These are phyloP conservation scores for Meandrusa payeni DNA, from an alignment of 2,888 invertebrate species.

Conservation along the genomic window DNA sequence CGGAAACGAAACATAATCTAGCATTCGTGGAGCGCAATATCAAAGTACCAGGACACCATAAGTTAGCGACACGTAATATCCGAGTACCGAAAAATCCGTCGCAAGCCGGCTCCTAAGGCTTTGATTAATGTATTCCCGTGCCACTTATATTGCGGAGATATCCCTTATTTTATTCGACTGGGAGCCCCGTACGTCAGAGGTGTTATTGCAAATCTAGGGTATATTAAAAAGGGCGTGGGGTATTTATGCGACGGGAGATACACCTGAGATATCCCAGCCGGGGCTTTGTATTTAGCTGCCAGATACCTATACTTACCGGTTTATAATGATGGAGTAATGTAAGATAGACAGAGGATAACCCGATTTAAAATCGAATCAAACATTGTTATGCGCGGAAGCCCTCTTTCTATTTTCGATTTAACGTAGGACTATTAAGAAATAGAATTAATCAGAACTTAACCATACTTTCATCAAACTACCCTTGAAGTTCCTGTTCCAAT, in stretches of 20 bases:
- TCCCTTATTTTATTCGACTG: constrained; percentile 50
- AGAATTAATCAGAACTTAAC: too few species aligned
- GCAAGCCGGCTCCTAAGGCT: constrained; percentile 40
- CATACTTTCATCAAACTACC: too few species aligned
- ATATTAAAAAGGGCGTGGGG: constrained; percentile 72
- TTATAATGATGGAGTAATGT: too few species aligned
- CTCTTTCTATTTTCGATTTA: too few species aligned
- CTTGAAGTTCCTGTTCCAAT: too few species aligned
- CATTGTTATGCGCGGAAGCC: too few species aligned
- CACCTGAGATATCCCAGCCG: constrained; percentile 30
- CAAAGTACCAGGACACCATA: constrained; percentile 57
- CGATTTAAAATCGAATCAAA: too few species aligned
- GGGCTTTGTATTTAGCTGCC: neutral
- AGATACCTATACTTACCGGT: too few species aligned
- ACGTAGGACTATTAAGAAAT: too few species aligned
- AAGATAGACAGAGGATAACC: too few species aligned
- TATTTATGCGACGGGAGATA: constrained; percentile 70
- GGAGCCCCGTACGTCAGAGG: constrained; percentile 59
- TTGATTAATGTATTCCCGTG: constrained; percentile 77
- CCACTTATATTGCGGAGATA: constrained; percentile 68
- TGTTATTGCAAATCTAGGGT: constrained; percentile 76
- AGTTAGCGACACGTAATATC: constrained; percentile 69
- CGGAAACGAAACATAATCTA: constrained; percentile 36
- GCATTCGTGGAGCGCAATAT: constrained; percentile 42
- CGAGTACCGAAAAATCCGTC: constrained; percentile 52